These are phyloP conservation scores for Coluber constrictor DNA, from an alignment of 2,797 vertebrate genomes.

Conservation along the genomic window DNA sequence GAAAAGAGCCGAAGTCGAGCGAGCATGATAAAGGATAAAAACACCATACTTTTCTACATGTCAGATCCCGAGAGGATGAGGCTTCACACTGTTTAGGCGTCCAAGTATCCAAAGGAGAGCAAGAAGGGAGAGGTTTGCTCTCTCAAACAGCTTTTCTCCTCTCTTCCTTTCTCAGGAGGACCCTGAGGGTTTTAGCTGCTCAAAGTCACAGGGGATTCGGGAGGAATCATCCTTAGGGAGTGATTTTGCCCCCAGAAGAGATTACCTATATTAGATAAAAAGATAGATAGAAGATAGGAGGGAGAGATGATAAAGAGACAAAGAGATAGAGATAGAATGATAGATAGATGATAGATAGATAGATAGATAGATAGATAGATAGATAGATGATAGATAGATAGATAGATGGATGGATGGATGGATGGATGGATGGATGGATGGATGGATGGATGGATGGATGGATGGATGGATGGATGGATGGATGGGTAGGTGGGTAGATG, in stretches of 20 bases:
- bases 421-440: too few species aligned
- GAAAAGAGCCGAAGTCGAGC: neutral
- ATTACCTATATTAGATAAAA: neutral
- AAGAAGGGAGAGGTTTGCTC: neutral
- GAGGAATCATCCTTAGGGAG: neutral
- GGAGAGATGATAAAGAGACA: too few species aligned
- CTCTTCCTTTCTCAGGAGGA: too few species aligned
- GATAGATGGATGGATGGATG: too few species aligned
- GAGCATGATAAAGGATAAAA: neutral
- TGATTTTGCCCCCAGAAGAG: neutral
- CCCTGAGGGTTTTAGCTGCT: neutral
- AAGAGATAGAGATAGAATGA: too few species aligned
- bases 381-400: too few species aligned
- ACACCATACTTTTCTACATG: neutral
- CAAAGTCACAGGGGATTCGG: neutral
- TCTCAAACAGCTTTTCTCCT: neutral
- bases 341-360: too few species aligned
- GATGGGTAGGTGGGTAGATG: too few species aligned
- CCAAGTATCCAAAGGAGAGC: neutral
- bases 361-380: too few species aligned
- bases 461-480: too few species aligned
- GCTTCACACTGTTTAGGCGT: neutral
- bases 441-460: too few species aligned
- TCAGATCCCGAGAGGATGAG: neutral
- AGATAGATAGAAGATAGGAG: neutral